Percentiles rank a stretch among this genome's conserved stretches.
phyloP scores from a whole-genome alignment of 2,113 vertebrate species.

The Dryoscopus gambensis region DNA sequence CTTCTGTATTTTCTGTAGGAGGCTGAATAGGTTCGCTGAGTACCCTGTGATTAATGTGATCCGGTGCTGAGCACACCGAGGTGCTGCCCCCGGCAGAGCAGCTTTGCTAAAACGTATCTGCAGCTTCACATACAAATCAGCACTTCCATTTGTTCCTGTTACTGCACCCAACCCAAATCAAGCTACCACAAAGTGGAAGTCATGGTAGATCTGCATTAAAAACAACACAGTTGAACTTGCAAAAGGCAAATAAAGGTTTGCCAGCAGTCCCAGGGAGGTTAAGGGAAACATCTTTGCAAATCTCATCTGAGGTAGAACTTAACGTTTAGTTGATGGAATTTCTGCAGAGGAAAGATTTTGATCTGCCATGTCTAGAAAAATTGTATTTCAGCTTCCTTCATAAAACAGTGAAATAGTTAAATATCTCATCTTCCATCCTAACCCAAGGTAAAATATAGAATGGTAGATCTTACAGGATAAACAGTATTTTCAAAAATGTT shows the following conservation, averaged over 20 bases:
- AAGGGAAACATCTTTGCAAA: background rate
- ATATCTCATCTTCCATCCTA: background rate
- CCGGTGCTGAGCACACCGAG: background rate
- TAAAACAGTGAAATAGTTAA: background rate
- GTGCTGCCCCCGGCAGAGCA: background rate
- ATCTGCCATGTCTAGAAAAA: background rate
- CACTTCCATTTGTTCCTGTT: conserved; percentile 4
- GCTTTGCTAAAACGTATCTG: background rate
- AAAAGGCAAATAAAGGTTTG: background rate
- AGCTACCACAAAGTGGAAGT: background rate
- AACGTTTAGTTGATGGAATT: background rate
- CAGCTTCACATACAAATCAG: conserved; percentile 28
- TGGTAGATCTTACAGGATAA: background rate
- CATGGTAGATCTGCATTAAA: background rate
- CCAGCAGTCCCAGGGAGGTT: background rate
- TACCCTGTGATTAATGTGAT: background rate
- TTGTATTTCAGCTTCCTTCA: background rate
- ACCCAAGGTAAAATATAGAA: background rate
- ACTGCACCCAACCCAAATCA: background rate
- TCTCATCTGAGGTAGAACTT: background rate
- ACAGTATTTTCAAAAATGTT: background rate
- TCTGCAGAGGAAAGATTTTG: background rate
- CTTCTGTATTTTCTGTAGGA: conserved; percentile 19
- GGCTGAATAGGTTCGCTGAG: background rate
- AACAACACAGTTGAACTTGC: background rate